These are phyloP conservation scores for Lasioglossum lativentre DNA, from an alignment of 2,888 invertebrate genomes.

Conservation along the genomic window DNA sequence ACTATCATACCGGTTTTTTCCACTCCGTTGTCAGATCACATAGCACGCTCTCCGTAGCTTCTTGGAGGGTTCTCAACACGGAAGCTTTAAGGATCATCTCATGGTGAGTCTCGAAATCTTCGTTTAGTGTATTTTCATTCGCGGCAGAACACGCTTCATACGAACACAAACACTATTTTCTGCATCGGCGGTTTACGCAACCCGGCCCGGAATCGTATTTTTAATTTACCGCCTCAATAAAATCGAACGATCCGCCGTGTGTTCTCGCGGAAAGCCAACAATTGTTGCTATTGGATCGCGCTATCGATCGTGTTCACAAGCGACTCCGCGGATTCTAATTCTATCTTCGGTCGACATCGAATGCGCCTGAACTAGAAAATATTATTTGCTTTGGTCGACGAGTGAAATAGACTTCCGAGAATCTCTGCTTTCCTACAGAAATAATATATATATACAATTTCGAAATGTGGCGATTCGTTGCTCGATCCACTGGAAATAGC, in stretches of 20 bases:
- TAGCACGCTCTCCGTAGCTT: slow-evolving; percentile 58
- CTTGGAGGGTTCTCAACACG: slow-evolving; percentile 64
- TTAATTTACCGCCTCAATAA: neutral
- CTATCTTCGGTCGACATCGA: neutral
- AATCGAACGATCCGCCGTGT: slow-evolving; percentile 4
- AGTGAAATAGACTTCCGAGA: neutral
- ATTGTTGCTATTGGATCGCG: slow-evolving; percentile 28
- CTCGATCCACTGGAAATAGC: neutral
- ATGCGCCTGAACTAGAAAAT: slow-evolving; percentile 4
- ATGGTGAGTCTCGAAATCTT: neutral
- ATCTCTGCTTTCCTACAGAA: neutral
- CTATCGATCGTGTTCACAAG: slow-evolving; percentile 1
- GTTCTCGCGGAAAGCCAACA: slow-evolving; percentile 7
- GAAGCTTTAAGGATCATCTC: slow-evolving; percentile 61
- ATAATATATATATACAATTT: neutral
- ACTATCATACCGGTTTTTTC: slow-evolving; percentile 54
- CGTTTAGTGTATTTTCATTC: neutral
- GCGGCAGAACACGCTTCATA: neutral
- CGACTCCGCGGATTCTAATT: slow-evolving; percentile 16
- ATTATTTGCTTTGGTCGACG: neutral
- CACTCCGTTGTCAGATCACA: slow-evolving; percentile 47
- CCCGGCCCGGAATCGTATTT: neutral
- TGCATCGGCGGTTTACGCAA: neutral
- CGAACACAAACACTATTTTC: neutral
- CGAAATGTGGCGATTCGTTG: neutral